A percentile compares a stretch with the other conserved stretches of the same genome.
phyloP scores from a whole-genome alignment of 1,140 invertebrate species.

The Procambarus clarkii region DNA sequence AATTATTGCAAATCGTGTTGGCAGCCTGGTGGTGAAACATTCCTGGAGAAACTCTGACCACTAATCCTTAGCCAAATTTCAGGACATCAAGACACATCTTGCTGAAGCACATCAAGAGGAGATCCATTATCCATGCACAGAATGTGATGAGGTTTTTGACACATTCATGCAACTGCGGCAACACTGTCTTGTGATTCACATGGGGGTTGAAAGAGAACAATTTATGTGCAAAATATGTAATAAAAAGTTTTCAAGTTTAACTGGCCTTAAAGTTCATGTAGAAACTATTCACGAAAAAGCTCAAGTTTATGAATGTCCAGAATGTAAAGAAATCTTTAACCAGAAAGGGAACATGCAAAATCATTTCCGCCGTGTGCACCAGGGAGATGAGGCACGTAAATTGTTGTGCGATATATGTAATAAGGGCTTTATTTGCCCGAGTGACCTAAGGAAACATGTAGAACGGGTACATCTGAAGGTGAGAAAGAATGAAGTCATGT shows the following conservation, averaged over 20 bases:
- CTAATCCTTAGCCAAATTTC: slow-evolving; percentile 42
- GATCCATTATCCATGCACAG: slow-evolving; percentile 62
- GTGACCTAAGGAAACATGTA: slow-evolving; percentile 63
- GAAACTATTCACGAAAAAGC: slow-evolving; percentile 58
- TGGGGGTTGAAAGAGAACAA: slow-evolving; percentile 55
- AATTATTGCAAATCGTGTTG: background rate
- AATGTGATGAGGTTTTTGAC: slow-evolving; percentile 62
- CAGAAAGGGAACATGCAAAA: slow-evolving; percentile 68
- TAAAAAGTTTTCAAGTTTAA: slow-evolving; percentile 57
- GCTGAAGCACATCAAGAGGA: slow-evolving; percentile 64
- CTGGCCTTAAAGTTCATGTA: slow-evolving; percentile 59
- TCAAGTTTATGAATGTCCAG: slow-evolving; percentile 50
- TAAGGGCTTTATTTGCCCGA: slow-evolving; percentile 62
- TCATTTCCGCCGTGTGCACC: slow-evolving; percentile 58
- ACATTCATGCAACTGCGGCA: slow-evolving; percentile 63
- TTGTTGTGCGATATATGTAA: slow-evolving; percentile 65
- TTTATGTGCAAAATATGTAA: slow-evolving; percentile 43
- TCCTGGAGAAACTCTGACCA: slow-evolving; percentile 5
- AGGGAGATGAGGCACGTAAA: slow-evolving; percentile 58
- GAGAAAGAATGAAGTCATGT: slow-evolving; percentile 66
- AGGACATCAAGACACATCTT: slow-evolving; percentile 65
- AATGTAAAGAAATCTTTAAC: slow-evolving; percentile 61
- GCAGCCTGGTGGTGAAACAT: background rate
- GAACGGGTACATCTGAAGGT: slow-evolving; percentile 65
- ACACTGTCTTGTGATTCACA: slow-evolving; percentile 61